These are phyloP conservation scores for Bathynomus jamesi DNA, from an alignment of 1,140 invertebrate species.

Conservation along the genomic window DNA sequence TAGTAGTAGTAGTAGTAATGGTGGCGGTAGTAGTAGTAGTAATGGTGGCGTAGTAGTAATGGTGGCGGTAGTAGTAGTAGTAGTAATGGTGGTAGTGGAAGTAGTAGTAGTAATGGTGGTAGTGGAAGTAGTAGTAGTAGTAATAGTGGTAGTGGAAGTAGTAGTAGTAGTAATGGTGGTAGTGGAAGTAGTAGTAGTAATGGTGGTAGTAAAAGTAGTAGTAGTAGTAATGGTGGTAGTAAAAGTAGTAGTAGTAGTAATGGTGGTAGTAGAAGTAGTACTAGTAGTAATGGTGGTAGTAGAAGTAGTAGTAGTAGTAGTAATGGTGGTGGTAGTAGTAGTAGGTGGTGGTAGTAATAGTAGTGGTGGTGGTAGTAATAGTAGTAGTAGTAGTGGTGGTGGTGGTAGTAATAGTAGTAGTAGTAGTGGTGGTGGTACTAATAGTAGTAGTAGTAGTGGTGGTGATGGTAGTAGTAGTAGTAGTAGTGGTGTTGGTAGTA, in stretches of 20 bases:
- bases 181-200: background rate
- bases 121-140: background rate
- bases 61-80: background rate
- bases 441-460: background rate
- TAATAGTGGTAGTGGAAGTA: background rate
- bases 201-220: background rate
- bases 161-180: background rate
- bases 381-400: background rate
- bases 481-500: background rate
- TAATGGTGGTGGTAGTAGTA: background rate
- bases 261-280: background rate
- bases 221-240: background rate
- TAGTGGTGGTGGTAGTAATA: background rate
- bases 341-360: background rate
- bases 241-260: background rate
- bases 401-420: background rate
- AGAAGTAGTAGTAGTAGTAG: background rate
- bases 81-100: background rate
- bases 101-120: background rate
- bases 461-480: background rate
- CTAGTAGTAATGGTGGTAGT: background rate
- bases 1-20: background rate
- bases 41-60: background rate
- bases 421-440: background rate
- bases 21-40: background rate